Evolutionary conservation across 2,797 vertebrate species (phyloP).

Genomic region (Anguilla marmorata): DNA sequence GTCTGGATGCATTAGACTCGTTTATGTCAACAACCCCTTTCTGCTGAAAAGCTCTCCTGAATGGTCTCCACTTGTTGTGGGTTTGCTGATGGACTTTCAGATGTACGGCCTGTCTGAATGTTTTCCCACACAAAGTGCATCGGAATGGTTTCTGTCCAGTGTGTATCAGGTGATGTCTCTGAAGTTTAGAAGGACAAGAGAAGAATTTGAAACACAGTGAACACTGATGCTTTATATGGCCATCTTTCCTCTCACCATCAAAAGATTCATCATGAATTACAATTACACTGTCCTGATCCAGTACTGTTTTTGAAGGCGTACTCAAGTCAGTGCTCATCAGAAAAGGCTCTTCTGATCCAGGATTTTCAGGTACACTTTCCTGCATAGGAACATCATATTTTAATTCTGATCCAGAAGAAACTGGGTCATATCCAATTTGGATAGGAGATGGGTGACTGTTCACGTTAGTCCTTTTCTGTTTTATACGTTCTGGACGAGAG

Average conservation of each 20-base stretch:
- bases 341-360: background rate
- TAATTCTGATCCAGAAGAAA: background rate
- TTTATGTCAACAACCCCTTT: constrained; percentile 2
- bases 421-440: background rate
- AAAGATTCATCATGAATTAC: background rate
- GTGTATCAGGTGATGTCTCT: constrained; percentile 75
- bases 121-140: constrained; percentile 75
- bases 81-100: constrained; percentile 70
- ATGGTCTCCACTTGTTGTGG: constrained; percentile 34
- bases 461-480: background rate
- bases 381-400: background rate
- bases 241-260: constrained; percentile 15
- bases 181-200: constrained; percentile 73
- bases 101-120: constrained; percentile 74
- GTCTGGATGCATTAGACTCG: background rate
- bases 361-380: background rate
- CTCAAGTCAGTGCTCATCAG: background rate
- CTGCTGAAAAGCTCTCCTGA: constrained; percentile 4
- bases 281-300: background rate
- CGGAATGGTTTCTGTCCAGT: constrained; percentile 74
- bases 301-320: constrained; percentile 21
- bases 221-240: constrained; percentile 62
- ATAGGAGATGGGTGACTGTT: background rate
- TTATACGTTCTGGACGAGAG: background rate
- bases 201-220: constrained; percentile 75